A percentile compares a stretch with the other conserved stretches of the same genome.
These are phyloP conservation scores for Psittacula cyanocephala DNA, from an alignment of 2,113 vertebrate species.

Conservation along the genomic window DNA sequence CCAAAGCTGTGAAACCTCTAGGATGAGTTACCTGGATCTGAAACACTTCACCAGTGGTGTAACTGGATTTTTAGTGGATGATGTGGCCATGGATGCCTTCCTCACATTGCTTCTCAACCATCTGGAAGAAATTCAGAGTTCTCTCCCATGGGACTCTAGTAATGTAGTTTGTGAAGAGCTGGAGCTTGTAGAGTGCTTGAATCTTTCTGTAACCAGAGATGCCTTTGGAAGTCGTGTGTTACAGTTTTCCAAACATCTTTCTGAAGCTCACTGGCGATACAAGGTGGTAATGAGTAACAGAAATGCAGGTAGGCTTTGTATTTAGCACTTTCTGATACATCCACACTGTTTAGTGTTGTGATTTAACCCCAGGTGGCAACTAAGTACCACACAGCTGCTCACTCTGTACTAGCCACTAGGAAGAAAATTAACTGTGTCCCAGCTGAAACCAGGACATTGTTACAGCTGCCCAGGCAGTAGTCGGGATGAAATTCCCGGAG, in stretches of 20 bases:
- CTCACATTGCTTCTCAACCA: conserved; percentile 85
- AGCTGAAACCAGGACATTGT: not conserved
- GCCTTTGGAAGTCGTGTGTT: conserved; percentile 79
- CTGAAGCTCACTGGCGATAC: conserved; percentile 94
- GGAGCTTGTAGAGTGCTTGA: conserved; percentile 76
- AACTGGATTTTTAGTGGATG: conserved; percentile 86
- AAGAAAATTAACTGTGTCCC: not conserved
- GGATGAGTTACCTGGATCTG: conserved; percentile 74
- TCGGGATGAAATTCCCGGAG: not conserved
- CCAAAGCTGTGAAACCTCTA: not conserved
- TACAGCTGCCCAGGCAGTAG: not conserved
- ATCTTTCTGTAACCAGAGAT: conserved; percentile 78
- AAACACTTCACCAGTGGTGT: conserved; percentile 78
- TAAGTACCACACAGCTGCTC: not conserved
- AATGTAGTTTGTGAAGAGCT: conserved; percentile 60
- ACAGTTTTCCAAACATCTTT: conserved; percentile 88
- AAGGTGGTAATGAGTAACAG: conserved; percentile 90
- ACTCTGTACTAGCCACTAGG: not conserved
- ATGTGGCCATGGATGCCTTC: conserved; percentile 81
- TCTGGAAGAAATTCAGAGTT: conserved; percentile 81
- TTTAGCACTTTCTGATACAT: not conserved
- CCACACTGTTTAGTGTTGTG: not conserved
- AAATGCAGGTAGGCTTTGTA: conserved; percentile 74
- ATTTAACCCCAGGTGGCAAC: not conserved
- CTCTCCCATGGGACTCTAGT: conserved; percentile 69